A percentile compares a stretch with the other conserved stretches of the same genome.
phyloP scores from a whole-genome alignment of 2,888 invertebrate genomes.

The Mythimna lalbum region DNA sequence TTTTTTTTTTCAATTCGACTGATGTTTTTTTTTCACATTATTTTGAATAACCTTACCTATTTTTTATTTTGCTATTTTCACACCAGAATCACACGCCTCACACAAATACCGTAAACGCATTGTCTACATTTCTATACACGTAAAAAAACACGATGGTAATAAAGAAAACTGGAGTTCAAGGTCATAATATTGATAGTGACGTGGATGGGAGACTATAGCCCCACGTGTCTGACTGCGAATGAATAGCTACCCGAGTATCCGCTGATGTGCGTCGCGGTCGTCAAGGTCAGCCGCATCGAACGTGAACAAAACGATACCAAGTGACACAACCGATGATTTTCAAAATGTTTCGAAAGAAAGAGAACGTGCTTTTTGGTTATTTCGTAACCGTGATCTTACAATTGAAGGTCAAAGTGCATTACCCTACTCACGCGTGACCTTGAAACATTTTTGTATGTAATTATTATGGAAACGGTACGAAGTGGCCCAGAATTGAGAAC shows the following conservation, averaged over 20 bases:
- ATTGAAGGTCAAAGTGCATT: conserved; percentile 20
- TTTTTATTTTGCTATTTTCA: not conserved
- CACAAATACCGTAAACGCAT: not conserved
- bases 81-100: not conserved
- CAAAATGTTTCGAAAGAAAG: conserved; percentile 42
- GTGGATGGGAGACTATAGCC: conserved; percentile 45
- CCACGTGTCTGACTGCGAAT: conserved; percentile 62
- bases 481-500: too few relatives aligned
- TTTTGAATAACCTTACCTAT: not conserved
- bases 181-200: conserved; percentile 30
- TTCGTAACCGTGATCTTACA: conserved; percentile 11
- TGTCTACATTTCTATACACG: not conserved
- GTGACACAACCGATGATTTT: conserved; percentile 35
- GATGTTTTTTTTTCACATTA: not conserved
- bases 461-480: too few relatives aligned
- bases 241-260: conserved; percentile 42
- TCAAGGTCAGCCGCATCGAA: conserved; percentile 63
- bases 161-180: conserved; percentile 4
- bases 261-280: conserved; percentile 31
- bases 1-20: not conserved
- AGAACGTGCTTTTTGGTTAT: conserved; percentile 22
- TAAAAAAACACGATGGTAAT: conserved; percentile 6
- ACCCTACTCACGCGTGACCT: conserved; percentile 5
- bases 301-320: conserved; percentile 26
- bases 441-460: not conserved